phyloP scores from a whole-genome alignment of 2,113 vertebrate genomes.

The Vidua chalybeata region DNA sequence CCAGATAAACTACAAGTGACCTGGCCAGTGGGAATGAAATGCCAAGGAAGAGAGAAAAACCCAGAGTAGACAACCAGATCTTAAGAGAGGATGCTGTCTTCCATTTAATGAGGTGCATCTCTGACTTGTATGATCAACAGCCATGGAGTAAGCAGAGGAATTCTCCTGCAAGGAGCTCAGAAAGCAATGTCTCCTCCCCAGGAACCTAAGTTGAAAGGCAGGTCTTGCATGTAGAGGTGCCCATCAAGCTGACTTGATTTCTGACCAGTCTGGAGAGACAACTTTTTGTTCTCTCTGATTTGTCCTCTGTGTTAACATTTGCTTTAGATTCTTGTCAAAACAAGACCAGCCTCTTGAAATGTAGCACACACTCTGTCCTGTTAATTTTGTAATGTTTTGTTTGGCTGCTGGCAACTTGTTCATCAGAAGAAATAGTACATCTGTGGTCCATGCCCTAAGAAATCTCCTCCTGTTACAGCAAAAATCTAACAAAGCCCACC shows the following conservation, averaged over 20 bases:
- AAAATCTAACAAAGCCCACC: not conserved
- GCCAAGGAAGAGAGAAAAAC: not conserved
- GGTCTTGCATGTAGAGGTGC: not conserved
- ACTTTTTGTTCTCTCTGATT: not conserved
- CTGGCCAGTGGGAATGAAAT: not conserved
- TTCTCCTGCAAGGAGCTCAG: not conserved
- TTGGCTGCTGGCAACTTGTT: constrained; percentile 26
- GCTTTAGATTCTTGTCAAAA: constrained; percentile 32
- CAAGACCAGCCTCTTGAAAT: constrained; percentile 6
- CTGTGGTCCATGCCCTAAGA: not conserved
- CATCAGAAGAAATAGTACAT: not conserved
- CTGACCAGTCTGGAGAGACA: accelerated
- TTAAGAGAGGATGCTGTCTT: not conserved
- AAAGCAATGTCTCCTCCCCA: not conserved
- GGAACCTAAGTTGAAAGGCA: not conserved
- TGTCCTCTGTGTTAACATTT: not conserved
- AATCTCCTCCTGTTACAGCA: not conserved
- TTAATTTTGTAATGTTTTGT: constrained; percentile 32
- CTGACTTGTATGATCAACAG: not conserved
- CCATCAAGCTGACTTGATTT: not conserved
- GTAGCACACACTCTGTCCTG: not conserved
- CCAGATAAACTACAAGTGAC: not conserved
- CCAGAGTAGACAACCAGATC: not conserved
- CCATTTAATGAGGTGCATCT: not conserved
- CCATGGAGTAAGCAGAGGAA: not conserved